Base-by-base conservation (phyloP, 2,797 vertebrate species). In the Chromis chromis region DNA sequence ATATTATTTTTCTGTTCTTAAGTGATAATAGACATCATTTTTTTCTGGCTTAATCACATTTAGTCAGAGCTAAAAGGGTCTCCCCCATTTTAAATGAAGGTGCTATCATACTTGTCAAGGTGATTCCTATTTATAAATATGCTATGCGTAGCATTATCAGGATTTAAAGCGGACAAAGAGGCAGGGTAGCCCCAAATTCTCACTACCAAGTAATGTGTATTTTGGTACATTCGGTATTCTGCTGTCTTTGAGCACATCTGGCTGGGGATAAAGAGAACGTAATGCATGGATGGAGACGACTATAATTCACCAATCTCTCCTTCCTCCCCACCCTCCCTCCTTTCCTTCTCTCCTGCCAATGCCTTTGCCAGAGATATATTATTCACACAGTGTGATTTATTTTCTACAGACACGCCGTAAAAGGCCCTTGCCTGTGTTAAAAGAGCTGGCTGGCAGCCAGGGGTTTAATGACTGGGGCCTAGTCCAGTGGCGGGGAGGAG, bases 371-470 rank as follows among this genome's bases (percentile, higher is more conserved):
- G 95, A 95, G 93, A 98, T 96, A 97, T 97, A 97, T 96, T 96
- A 97, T 97, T 98, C 97, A 96, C 96, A 96, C 95, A 70, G 96
- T 97, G 96, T 97, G 96, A 98, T 98, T 98, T 98, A 97, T 97
- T 95, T 98, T 96, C 96, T 96, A 96, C 96, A 96, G 94, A 97
- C 97, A 97, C 91, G 96, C 96, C 95, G 96, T 98, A 98, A 98
- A 97, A 94, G 96, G 96, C 90, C 90, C 91, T 96, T 94, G 95
- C 96, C 96, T 97, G 96, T 96, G 96, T 98, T 97, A 97, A 96
- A 97, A 97, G 96, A 95, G 95, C 94, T 98, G 97, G 97, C 97
- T 94, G 94, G 95, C 92, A 95, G 96, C 97, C 98, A 99, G 95
- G 89, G 93, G 96, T 97, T 98, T 99, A 98, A 99, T 99, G 97